Evolutionary conservation across 1,140 invertebrate genomes (phyloP), one percentile per base, ranked within the genome.

Genomic region (Pectinophora gossypiella): DNA sequence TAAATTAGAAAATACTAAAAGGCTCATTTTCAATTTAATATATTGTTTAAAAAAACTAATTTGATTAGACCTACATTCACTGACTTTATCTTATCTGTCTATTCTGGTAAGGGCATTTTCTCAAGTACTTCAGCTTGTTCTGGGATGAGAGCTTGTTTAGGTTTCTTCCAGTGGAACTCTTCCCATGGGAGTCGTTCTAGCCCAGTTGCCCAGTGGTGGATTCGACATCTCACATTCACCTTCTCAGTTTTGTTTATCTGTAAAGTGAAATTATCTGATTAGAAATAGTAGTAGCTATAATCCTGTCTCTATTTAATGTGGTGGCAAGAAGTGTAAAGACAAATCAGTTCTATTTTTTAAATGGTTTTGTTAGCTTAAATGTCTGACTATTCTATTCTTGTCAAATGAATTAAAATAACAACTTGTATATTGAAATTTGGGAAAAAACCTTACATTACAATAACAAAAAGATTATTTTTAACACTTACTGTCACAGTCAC

Each of bases 401-500:
- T n/a, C n/a, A n/a, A n/a, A n/a, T n/a, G n/a, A n/a, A n/a, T n/a
- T n/a, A n/a, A n/a, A n/a, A n/a, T n/a, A 27, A 27, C 12, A 27
- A 27, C 5, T 27, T 27, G 12, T 12, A 27, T 6, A 6, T 27
- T 27, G 12, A 27, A 27, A 59, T 5, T 40, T 50, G 44, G 53
- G 9, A 40, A 27, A 6, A 27, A 6, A 49, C 0, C n/a, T n/a
- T n/a, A n/a, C n/a, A n/a, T n/a, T n/a, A n/a, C n/a, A n/a, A n/a
- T n/a, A n/a, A n/a, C n/a, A n/a, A n/a, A n/a, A n/a, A n/a, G n/a
- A n/a, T n/a, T n/a, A n/a, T n/a, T n/a, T n/a, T 47, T 13, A n/a
- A 51, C 90, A 78, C 95, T 95, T 80, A 97, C 92, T 4, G 92
- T 96, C 5, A 98, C 88, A 46, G 88, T 94, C 5, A 95, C 89